Evolutionary conservation across 2,888 invertebrate species (phyloP).

Genomic region (Lutraria lutraria): DNA sequence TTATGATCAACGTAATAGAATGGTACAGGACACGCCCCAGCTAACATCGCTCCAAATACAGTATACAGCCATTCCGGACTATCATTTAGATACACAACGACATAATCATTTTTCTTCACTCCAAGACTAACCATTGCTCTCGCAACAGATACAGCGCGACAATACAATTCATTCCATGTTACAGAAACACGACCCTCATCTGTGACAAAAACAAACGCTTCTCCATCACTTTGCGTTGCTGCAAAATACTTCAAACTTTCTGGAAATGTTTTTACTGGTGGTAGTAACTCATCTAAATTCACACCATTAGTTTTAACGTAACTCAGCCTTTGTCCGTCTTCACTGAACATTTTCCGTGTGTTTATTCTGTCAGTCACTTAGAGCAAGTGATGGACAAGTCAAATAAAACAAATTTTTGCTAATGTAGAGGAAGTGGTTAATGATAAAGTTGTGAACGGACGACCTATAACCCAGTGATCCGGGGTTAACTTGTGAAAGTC

Average conservation of each 20-base stretch:
- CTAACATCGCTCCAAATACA: not conserved
- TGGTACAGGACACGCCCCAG: not conserved
- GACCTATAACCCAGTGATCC: no score
- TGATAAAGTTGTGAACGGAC: no score
- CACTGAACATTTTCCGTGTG: no score
- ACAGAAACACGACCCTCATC: not conserved
- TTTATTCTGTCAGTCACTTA: no score
- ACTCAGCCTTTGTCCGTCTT: not conserved
- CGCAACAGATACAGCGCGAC: not conserved
- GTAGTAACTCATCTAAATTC: not conserved
- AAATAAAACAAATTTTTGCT: no score
- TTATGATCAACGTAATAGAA: not conserved
- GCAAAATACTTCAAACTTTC: not conserved
- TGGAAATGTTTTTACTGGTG: not conserved
- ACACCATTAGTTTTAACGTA: not conserved
- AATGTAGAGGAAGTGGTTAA: no score
- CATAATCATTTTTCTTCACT: not conserved
- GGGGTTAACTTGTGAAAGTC: no score
- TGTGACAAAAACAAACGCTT: not conserved
- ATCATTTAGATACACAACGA: not conserved
- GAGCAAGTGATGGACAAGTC: no score
- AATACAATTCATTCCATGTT: not conserved
- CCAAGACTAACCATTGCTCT: not conserved
- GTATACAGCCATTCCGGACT: not conserved
- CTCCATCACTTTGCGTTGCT: not conserved